Evolutionary conservation across 2,888 invertebrate species (phyloP).

Genomic region (Aspidiotus destructor): DNA sequence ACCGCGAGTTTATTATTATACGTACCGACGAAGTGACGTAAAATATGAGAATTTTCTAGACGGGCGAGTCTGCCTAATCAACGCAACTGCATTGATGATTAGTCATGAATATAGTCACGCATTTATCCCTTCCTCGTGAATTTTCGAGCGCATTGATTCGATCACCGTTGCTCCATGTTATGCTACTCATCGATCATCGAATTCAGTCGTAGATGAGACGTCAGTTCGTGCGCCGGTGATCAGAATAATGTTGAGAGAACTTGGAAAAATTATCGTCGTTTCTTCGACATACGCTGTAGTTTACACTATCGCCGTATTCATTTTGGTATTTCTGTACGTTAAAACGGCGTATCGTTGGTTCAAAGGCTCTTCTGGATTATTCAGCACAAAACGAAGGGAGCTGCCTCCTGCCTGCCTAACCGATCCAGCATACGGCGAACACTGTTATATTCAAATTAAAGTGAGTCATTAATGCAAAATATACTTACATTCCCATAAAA

Average conservation of each 20-base stretch:
- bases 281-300: background rate
- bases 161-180: too few species aligned
- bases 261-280: background rate
- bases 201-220: too few species aligned
- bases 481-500: background rate
- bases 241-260: background rate
- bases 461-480: conserved; percentile 28
- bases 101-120: too few species aligned
- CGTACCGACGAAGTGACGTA: too few species aligned
- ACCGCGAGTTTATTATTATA: too few species aligned
- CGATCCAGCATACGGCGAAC: conserved; percentile 48
- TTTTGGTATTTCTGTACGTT: conserved; percentile 8
- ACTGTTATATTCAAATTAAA: conserved; percentile 49
- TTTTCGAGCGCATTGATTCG: too few species aligned
- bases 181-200: too few species aligned
- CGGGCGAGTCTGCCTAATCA: too few species aligned
- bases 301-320: conserved; percentile 8
- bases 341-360: conserved; percentile 6
- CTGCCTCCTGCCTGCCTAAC: conserved; percentile 46
- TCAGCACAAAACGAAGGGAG: conserved; percentile 42
- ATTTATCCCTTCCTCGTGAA: too few species aligned
- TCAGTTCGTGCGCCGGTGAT: too few species aligned
- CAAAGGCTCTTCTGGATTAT: conserved; percentile 9
- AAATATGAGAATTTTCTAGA: too few species aligned
- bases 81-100: too few species aligned